phyloP scores from a whole-genome alignment of 2,797 vertebrate genomes.

The Nannoperca australis region DNA sequence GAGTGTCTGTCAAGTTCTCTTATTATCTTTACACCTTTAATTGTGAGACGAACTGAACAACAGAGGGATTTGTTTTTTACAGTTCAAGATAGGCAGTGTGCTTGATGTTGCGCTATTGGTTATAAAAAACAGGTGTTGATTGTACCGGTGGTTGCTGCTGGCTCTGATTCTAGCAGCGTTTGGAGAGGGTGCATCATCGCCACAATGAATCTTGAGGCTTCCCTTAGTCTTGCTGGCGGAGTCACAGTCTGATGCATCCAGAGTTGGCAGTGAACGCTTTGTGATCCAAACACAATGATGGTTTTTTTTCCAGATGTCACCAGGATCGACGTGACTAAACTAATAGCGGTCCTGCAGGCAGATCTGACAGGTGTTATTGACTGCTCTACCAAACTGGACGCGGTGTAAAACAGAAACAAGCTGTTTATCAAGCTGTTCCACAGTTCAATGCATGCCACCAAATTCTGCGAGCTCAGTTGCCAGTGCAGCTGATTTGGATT shows the following conservation, averaged over 20 bases:
- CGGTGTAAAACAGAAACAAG: constrained; percentile 54
- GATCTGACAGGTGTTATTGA: constrained; percentile 61
- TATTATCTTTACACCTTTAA: constrained; percentile 20
- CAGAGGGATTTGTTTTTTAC: neutral
- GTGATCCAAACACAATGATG: constrained; percentile 23
- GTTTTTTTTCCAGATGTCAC: constrained; percentile 17
- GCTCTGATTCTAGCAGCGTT: constrained; percentile 3
- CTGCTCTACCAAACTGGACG: constrained; percentile 34
- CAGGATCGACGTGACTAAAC: constrained; percentile 20
- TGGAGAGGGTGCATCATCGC: constrained; percentile 8
- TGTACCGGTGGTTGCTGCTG: constrained; percentile 11
- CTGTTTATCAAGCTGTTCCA: constrained; percentile 62
- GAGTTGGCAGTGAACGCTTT: constrained; percentile 10
- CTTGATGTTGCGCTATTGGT: neutral
- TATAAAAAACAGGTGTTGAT: neutral
- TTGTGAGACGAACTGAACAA: neutral
- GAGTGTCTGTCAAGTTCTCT: constrained; percentile 77
- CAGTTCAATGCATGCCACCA: constrained; percentile 47
- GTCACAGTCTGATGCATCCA: constrained; percentile 23
- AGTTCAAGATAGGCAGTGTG: neutral
- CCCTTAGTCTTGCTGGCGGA: neutral
- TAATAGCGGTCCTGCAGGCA: constrained; percentile 10
- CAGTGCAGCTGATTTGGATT: constrained; percentile 41
- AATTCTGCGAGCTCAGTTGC: constrained; percentile 45
- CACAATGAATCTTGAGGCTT: constrained; percentile 12